Conservation (phyloP, 2,113 vertebrate genomes). For the Ciconia boyciana region DNA sequence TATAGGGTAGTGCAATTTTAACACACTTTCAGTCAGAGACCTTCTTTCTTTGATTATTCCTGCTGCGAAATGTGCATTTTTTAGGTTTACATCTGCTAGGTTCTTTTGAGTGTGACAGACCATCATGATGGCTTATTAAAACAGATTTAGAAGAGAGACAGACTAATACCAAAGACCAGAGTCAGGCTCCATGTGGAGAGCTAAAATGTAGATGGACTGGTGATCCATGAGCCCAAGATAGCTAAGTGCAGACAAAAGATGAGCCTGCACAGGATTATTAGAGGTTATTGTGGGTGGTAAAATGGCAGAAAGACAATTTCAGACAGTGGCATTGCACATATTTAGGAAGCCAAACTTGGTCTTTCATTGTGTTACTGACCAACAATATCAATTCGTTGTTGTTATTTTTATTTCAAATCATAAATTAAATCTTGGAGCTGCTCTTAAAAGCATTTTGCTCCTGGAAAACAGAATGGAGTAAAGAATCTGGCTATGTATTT, state of each 20-base stretch:
- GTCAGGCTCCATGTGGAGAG: neutral
- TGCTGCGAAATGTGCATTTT: neutral
- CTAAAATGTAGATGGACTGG: neutral
- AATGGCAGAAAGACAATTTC: neutral
- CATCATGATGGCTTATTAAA: neutral
- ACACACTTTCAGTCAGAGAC: neutral
- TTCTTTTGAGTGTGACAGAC: neutral
- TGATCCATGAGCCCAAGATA: neutral
- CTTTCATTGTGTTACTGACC: neutral
- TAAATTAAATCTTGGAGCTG: neutral
- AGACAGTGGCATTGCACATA: neutral
- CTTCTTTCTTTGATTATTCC: neutral
- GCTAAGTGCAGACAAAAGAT: neutral
- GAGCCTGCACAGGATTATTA: neutral
- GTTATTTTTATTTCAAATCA: neutral
- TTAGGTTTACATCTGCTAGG: neutral
- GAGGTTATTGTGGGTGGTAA: neutral
- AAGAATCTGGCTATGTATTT: neutral
- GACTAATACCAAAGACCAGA: neutral
- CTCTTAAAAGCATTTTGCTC: neutral
- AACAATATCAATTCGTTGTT: neutral
- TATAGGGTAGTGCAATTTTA: neutral
- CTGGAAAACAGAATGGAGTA: neutral
- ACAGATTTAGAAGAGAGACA: neutral
- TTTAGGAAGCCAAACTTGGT: neutral